A percentile compares a stretch with the other conserved stretches of the same genome.
Evolutionary conservation across 2,797 vertebrate genomes (phyloP).

Genomic region (Denticeps clupeoides): DNA sequence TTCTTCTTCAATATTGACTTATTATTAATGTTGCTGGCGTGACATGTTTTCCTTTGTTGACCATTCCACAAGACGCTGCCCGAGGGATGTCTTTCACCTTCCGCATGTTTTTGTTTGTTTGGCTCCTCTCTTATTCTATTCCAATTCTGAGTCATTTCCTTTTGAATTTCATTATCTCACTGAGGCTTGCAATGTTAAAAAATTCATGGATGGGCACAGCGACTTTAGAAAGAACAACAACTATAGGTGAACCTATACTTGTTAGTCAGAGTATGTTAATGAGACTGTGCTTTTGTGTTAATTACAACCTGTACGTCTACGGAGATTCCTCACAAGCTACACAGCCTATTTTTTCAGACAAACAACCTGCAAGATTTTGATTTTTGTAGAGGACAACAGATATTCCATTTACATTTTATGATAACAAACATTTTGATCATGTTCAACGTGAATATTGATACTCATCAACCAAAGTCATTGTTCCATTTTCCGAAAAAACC

Average conservation of each 20-base stretch:
- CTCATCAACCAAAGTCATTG: too few relatives aligned
- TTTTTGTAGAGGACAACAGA: too few relatives aligned
- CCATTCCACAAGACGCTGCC: slow-evolving; percentile 27
- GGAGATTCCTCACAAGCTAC: background rate
- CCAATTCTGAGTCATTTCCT: slow-evolving; percentile 19
- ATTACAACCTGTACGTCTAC: background rate
- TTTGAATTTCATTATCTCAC: slow-evolving; percentile 23
- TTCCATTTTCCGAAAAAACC: too few relatives aligned
- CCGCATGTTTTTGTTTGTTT: slow-evolving; percentile 24
- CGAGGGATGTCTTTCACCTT: slow-evolving; percentile 14
- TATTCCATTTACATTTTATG: too few relatives aligned
- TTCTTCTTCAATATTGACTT: slow-evolving; percentile 20
- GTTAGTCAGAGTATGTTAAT: background rate
- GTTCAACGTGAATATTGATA: too few relatives aligned
- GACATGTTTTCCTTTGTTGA: slow-evolving; percentile 27
- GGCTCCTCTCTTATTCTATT: slow-evolving; percentile 17
- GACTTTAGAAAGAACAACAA: slow-evolving; percentile 2
- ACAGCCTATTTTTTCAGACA: too few relatives aligned
- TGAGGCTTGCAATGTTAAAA: slow-evolving; percentile 24
- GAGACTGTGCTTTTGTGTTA: too few relatives aligned
- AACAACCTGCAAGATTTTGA: too few relatives aligned
- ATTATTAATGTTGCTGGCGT: slow-evolving; percentile 20
- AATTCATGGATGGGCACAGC: slow-evolving; percentile 19
- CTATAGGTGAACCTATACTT: background rate
- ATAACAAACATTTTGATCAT: too few relatives aligned